These are phyloP conservation scores for Dynastes maya DNA, from an alignment of 2,888 invertebrate genomes.

Conservation along the genomic window DNA sequence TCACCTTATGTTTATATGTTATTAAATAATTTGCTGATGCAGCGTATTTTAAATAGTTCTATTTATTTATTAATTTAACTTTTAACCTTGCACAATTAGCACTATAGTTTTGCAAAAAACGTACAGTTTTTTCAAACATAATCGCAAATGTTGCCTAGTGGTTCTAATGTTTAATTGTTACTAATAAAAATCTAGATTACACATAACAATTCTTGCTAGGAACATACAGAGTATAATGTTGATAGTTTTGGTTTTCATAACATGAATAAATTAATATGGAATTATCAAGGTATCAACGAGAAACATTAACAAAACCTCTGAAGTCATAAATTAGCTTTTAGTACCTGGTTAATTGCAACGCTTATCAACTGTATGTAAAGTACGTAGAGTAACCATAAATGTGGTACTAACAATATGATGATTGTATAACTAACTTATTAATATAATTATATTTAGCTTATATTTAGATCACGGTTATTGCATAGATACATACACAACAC, in stretches of 20 bases:
- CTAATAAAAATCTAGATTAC: background rate
- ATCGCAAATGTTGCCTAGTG: no score
- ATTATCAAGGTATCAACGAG: no score
- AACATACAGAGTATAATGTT: background rate
- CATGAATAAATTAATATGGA: no score
- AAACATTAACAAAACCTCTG: no score
- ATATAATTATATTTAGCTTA: no score
- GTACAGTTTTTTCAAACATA: background rate
- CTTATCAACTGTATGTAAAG: background rate
- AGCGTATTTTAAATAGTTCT: conserved; percentile 1
- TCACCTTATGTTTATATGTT: background rate
- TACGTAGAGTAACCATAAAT: no score
- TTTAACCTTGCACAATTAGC: conserved; percentile 16
- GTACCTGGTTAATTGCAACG: background rate
- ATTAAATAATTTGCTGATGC: background rate
- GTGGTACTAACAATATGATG: no score
- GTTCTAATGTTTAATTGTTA: no score
- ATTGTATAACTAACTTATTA: no score
- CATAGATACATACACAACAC: no score
- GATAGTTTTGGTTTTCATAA: background rate
- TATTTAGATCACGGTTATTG: no score
- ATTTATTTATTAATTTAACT: conserved; percentile 10
- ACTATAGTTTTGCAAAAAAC: background rate
- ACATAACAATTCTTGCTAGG: background rate
- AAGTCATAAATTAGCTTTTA: no score